These are phyloP conservation scores for Leucophenga montana DNA, from an alignment of 2,888 invertebrate genomes.

Conservation along the genomic window DNA sequence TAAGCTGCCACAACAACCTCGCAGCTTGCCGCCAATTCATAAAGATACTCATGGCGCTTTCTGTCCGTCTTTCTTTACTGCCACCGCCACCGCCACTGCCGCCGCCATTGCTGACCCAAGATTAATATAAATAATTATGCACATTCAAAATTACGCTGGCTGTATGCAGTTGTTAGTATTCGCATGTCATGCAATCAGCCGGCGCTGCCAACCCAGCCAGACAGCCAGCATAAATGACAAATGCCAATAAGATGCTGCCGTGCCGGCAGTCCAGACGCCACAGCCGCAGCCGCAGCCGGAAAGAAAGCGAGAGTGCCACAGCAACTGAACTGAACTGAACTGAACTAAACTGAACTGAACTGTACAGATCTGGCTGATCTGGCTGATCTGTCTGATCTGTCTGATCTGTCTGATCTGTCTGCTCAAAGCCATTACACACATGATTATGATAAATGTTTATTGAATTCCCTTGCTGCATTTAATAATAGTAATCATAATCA, in stretches of 20 bases:
- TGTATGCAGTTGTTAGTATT: slow-evolving; percentile 48
- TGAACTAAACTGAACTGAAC: too few relatives aligned
- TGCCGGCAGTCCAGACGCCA: not conserved
- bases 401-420: not conserved
- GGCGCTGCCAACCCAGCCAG: not conserved
- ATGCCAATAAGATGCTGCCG: slow-evolving; percentile 41
- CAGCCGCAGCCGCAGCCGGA: not conserved
- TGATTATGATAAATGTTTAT: slow-evolving; percentile 14
- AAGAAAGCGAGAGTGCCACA: slow-evolving; percentile 13
- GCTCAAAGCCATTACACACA: not conserved
- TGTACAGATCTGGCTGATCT: too few relatives aligned
- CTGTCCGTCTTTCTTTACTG: slow-evolving; percentile 25
- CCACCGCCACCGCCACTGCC: slow-evolving; percentile 30
- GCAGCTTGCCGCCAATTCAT: not conserved
- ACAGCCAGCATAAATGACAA: slow-evolving; percentile 33
- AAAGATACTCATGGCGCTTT: too few relatives aligned
- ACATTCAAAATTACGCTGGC: slow-evolving; percentile 30
- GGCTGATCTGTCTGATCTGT: too few relatives aligned
- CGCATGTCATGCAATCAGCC: slow-evolving; percentile 62
- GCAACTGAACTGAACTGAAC: not conserved
- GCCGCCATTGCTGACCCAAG: slow-evolving; percentile 61
- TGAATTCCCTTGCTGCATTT: not conserved
- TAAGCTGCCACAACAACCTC: not conserved
- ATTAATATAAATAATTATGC: slow-evolving; percentile 66
- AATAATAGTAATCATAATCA: too few relatives aligned